These are phyloP conservation scores for Syrista parreyssii DNA, from an alignment of 2,888 invertebrate species.

Conservation along the genomic window DNA sequence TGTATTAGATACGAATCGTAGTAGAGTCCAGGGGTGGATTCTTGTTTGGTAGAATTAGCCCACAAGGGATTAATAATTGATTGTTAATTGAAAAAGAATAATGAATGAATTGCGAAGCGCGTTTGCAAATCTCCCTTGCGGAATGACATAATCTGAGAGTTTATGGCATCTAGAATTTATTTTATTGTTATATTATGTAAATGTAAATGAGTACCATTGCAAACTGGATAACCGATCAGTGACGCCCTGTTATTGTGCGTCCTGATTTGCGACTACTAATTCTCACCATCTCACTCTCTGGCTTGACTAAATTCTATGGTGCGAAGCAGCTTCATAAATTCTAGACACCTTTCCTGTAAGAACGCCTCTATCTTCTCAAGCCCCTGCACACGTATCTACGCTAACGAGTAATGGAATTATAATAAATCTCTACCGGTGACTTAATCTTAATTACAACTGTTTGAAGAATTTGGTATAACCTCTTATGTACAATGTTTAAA, in stretches of 20 bases:
- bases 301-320: background rate
- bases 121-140: background rate
- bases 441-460: constrained; percentile 42
- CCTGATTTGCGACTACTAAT: background rate
- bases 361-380: background rate
- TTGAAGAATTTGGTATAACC: constrained; percentile 52
- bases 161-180: background rate
- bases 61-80: background rate
- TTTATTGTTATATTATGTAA: background rate
- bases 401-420: constrained; percentile 37
- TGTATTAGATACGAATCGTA: background rate
- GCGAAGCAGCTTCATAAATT: constrained; percentile 3
- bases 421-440: constrained; percentile 31
- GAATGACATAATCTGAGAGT: background rate
- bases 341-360: background rate
- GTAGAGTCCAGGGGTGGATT: background rate
- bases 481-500: constrained; percentile 44
- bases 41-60: background rate
- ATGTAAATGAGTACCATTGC: background rate
- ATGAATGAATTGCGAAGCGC: background rate
- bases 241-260: background rate
- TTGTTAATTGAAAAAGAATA: background rate
- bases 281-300: background rate
- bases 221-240: background rate
- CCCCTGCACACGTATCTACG: constrained; percentile 7